Evolutionary conservation across 23 tunicate species (phyloP).

Genomic region (Botrylloides violaceus): DNA sequence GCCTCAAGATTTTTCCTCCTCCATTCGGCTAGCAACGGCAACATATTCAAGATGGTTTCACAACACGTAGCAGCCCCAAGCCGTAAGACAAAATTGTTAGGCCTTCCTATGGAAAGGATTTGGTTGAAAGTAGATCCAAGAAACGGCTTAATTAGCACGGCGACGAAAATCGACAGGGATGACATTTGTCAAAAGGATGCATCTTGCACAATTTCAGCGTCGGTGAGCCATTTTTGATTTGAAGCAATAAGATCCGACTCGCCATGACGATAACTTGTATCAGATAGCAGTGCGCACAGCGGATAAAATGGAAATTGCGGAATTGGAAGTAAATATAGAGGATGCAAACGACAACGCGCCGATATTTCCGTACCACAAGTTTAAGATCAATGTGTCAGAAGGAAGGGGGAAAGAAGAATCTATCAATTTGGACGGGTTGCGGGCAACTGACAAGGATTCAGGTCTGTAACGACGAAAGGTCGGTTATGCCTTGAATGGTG

Average conservation of each 20-base stretch:
- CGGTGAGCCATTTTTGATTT: background rate
- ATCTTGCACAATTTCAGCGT: background rate
- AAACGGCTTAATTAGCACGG: background rate
- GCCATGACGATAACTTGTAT: background rate
- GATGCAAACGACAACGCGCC: conserved; percentile 18
- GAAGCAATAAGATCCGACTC: background rate
- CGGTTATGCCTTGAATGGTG: no score
- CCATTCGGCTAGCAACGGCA: background rate
- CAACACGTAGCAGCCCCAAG: background rate
- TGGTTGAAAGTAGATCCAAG: conserved; percentile 1
- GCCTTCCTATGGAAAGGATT: no score
- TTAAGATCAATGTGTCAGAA: background rate
- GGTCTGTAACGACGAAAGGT: background rate
- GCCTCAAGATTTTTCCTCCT: background rate
- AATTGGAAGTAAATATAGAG: conserved; percentile 9
- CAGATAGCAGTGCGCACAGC: background rate
- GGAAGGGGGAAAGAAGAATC: background rate
- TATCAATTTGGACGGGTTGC: conserved; percentile 8
- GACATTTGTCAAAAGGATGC: background rate
- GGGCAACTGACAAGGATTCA: conserved; percentile 18
- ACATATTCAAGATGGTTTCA: background rate
- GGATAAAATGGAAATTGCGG: conserved; percentile 3
- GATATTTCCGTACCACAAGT: background rate
- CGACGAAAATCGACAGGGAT: conserved; percentile 5
- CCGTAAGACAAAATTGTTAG: background rate